Evolutionary conservation across 2,888 invertebrate species (phyloP), one percentile per base, ranked within the genome.

Genomic region (Villa cingulata): DNA sequence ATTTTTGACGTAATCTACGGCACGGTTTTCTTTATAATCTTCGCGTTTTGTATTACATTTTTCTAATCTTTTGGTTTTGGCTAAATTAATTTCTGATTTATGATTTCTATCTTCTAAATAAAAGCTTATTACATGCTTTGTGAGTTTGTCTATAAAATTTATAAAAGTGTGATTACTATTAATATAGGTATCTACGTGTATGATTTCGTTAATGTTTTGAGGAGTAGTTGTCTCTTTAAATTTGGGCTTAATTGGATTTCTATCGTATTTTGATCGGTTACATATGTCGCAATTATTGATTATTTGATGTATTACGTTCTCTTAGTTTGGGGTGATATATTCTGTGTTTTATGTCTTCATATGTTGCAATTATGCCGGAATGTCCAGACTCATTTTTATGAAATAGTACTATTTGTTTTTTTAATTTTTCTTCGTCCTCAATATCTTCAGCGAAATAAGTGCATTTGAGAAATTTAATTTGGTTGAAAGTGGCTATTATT

Each of bases 271-370:
- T 4, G 20, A 34, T 14, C 17, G 12, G 14, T 34, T 17, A 34
- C 36, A 43, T 36, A 36, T 36, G 15, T 34, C 34, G 15, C 43
- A 43, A 43, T 43, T 43, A 9, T 43, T 43, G 3, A 43, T 32
- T 16, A 43, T 43, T 45, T 19, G 20, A 15, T 43, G 43, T 14
- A 43, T 37, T 9, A 16, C 5, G 2, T n/a, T 15, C 34, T 37
- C 18, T 20, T n/a, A 56, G 15, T 45, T 55, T 54, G 36, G 53
- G 54, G 41, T 51, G 53, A 43, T 56, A 56, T 10, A 56, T 52
- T 48, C 46, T 57, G n/a, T 44, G 41, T 46, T 49, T 54, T 1
- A 57, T 49, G 34, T 52, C 48, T 19, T 54, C 52, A n/a, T 48
- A 53, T 29, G 54, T 57, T 46, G 54, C 52, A 9, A 50, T 37